Base-by-base conservation (phyloP, 1,140 invertebrate genomes). In the Harpegnathos saltator region DNA sequence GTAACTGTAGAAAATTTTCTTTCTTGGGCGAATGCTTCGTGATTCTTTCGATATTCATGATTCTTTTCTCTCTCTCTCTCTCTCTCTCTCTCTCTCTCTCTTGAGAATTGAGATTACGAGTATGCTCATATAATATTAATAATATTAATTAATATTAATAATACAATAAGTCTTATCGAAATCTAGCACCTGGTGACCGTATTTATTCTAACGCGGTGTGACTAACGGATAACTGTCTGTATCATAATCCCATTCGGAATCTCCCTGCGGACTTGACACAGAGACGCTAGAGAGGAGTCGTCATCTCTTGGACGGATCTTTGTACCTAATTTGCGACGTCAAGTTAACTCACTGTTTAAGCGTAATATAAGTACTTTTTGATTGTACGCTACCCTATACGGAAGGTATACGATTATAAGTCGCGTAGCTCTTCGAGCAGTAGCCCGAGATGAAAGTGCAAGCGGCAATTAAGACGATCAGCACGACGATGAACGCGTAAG, bases 401-500 rank as follows among this genome's bases (percentile, higher is more conserved):
- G 87, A 73, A 52, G 90, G 88, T 82, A 93, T 80, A 52, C 89
- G 90, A 83, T 44, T 91, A 62, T 93, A 93, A 83, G 84, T 84
- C 71, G 86, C 85, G 56, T 92, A 85, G 61, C 80, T 87, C 15
- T 88, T 89, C 26, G 82, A 69, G 71, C 90, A 91, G 58, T 83
- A 91, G 59, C 84, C 83, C 50, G 88, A 92, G 50, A 91, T 75
- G 66, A 87, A 88, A 33, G 61, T 87, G 66, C 89, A 89, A 59
- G 87, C 59, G 38, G 69, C 85, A 77, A 93, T 66, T 48, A 91
- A 50, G 12, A 94, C 63, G 56, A 92, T 74, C 66, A 89, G 33
- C n/a, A 75, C 56, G 56, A 91, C 62, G 54, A 90, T 84, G 59
- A 85, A 89, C n/a, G 93, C 12, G 77, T 95, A 95, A 19, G 89